These are phyloP conservation scores for Chloroceryle inda DNA, from an alignment of 2,797 vertebrate species.

Conservation along the genomic window DNA sequence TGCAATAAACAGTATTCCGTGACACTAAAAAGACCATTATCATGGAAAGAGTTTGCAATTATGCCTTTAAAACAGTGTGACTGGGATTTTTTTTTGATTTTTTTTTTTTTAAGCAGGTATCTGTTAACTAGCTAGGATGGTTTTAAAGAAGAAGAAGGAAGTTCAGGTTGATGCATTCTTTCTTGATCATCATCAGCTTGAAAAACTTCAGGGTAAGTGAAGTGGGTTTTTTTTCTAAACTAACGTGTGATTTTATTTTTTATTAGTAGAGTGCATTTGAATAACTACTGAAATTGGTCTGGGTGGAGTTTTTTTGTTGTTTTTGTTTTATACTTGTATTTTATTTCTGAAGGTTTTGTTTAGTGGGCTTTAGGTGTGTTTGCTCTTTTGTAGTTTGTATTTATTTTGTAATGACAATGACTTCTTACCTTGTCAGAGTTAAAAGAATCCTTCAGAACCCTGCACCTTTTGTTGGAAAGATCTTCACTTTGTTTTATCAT, in stretches of 20 bases:
- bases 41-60: not conserved
- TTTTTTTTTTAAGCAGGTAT: not conserved
- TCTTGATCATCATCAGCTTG: conserved; percentile 83
- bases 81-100: not conserved
- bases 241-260: not conserved
- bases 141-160: conserved; percentile 91
- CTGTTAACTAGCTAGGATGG: conserved; percentile 82
- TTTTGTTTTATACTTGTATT: not conserved
- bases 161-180: conserved; percentile 85
- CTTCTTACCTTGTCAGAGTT: not conserved
- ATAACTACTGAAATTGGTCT: not conserved
- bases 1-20: not conserved
- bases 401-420: not conserved
- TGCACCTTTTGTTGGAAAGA: not conserved
- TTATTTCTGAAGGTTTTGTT: not conserved
- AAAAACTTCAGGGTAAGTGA: conserved; percentile 84
- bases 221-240: not conserved
- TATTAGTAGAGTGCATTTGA: not conserved
- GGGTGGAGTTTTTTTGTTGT: not conserved
- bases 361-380: not conserved
- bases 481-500: not conserved
- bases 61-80: not conserved
- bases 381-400: not conserved
- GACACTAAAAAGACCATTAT: not conserved
- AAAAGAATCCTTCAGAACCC: not conserved